Evolutionary conservation across 2,113 vertebrate species (phyloP), one percentile per base, ranked within the genome.

Genomic region (Rhynchomys soricoides): DNA sequence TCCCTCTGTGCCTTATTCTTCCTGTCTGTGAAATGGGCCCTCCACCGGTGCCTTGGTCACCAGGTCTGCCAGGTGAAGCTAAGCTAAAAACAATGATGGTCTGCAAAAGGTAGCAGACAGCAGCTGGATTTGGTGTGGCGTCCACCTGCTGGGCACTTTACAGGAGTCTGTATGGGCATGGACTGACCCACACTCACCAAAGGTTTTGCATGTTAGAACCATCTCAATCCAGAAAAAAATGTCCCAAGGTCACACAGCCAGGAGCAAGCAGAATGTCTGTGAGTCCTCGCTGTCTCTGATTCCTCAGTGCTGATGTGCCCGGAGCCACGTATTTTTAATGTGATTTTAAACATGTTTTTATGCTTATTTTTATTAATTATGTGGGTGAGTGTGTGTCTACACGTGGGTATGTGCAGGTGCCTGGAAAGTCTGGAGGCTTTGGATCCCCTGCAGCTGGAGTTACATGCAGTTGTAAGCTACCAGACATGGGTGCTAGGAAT

Each of bases 121-220:
- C 0, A n/a, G 64, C 26, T n/a, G 29, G 15, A 59, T 48, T 34
- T 12, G 16, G 24, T 48, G 0, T 34, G 8, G 22, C 37, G 37
- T 9, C 19, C 12, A 0, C 0, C 16, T 6, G 13, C 10, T 16
- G 71, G 48, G 7, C 7, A 15, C 68, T 37, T 22, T 2, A 0
- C 0, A 13, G 24, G 16, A 4, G 4, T 22, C 48, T 57, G 62
- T 40, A 37, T 4, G 1, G 52, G 19, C 22, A 52, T 9, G 40
- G 17, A 22, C 31, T 21, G 15, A 62, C 5, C 5, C 17, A 64
- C 4, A 8, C 15, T 78, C 50, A 26, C 17, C n/a, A 16, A 81
- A 52, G 29, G 43, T 40, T 64, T 59, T 40, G 70, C 12, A 1
- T 37, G 1, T 12, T 62, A 37, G 21, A 75, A 81, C 29, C 82